phyloP scores from a whole-genome alignment of 1,140 invertebrate species.

The Brachionus rubens region DNA sequence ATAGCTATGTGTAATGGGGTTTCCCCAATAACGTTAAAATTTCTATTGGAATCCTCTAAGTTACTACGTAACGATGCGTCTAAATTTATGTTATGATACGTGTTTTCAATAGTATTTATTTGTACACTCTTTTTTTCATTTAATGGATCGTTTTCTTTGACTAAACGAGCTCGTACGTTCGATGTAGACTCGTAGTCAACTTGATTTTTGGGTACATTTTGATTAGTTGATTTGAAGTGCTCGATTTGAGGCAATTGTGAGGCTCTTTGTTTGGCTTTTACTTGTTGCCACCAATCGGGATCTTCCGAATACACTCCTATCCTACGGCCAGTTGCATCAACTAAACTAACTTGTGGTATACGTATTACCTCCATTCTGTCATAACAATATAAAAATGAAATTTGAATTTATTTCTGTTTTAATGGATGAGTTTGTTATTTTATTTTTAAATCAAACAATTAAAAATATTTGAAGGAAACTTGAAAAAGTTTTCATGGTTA shows the following conservation, averaged over 20 bases:
- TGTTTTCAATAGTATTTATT: constrained; percentile 11
- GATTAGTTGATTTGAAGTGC: too few species aligned
- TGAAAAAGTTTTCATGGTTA: too few species aligned
- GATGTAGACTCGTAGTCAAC: constrained; percentile 9
- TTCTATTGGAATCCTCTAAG: background rate
- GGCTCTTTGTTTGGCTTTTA: constrained; percentile 18
- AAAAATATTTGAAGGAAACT: too few species aligned
- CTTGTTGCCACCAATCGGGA: constrained; percentile 42
- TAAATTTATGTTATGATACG: background rate
- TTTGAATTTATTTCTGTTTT: too few species aligned
- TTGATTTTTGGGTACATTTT: constrained; percentile 22
- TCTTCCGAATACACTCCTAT: constrained; percentile 38
- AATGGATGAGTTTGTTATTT: too few species aligned
- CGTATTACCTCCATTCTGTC: constrained; percentile 45
- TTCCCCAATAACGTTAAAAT: constrained; percentile 66
- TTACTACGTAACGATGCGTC: background rate
- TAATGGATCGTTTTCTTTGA: background rate
- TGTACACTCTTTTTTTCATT: background rate
- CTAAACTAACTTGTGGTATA: constrained; percentile 41
- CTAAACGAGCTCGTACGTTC: constrained; percentile 18
- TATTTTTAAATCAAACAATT: too few species aligned
- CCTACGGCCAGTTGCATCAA: constrained; percentile 6
- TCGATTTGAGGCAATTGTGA: too few species aligned
- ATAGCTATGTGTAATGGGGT: constrained; percentile 91
- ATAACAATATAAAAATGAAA: too few species aligned